Base-by-base conservation (phyloP, 2,888 invertebrate genomes). In the Ennomos fuscantarius region DNA sequence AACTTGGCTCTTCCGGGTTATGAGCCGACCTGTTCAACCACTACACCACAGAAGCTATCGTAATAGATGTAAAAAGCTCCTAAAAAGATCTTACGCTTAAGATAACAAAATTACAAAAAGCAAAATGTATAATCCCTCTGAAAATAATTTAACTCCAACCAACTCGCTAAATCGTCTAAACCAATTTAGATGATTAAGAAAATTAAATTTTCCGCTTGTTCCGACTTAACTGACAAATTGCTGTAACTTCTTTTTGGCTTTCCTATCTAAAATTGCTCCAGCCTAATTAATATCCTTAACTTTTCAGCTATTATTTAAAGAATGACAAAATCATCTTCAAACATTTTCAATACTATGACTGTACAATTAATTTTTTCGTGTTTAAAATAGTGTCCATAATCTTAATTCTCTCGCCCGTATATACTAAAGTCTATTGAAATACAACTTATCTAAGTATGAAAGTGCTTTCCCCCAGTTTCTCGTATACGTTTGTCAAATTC, bases 121-220 rank as follows among this genome's bases (percentile, higher is more conserved):
- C 74, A 71, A 71, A 78, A 79, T 82, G 81, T 74, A 78, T 78
- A 78, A 82, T 78, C 78, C 70, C 58, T 69, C 73, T 70, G 66
- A 70, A 78, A 78, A 68, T 65, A 76, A 79, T 79, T 79, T 73
- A 78, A 77, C 66, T 64, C 64, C 70, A 65, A 69, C 74, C 66
- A 63, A 72, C 74, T 74, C 59, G 59, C 67, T 55, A 71, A 75
- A 71, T 69, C 45, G 45, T 46, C 56, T 56, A 56, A 57, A 57
- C 57, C 52, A 57, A 57, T 52, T 57, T 32, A 62, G 65, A 63
- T 71, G 79, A 84, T 84, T 83, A 84, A 72, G 79, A 72, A 81
- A 83, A 84, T 82, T 80, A 70, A 80, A 83, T 84, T 82, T 79
- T 60, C 66, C 69, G 70, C 72, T 70, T 74, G 69, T 76, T 68